A percentile compares a stretch with the other conserved stretches of the same genome.
Evolutionary conservation across 2,797 vertebrate genomes (phyloP).

Genomic region (Sciurus carolinensis): DNA sequence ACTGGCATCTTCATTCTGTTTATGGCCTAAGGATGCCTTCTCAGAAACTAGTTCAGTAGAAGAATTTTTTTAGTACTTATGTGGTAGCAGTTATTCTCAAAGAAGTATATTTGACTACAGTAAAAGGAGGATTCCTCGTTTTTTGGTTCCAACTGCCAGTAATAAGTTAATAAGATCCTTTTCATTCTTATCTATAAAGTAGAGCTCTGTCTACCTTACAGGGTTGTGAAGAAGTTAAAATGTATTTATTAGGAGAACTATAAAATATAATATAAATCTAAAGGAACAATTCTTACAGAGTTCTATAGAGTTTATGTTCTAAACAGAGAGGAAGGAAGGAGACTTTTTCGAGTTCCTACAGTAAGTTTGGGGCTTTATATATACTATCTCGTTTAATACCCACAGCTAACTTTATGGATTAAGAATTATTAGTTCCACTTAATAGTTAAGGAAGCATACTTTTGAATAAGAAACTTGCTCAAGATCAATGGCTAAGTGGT

Average conservation of each 20-base stretch:
- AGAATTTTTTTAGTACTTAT: conserved; percentile 54
- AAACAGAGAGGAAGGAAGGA: conserved; percentile 35
- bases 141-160: conserved; percentile 25
- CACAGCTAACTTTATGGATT: conserved; percentile 59
- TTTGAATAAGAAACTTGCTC: conserved; percentile 60
- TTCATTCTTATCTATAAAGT: conserved; percentile 38
- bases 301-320: neutral
- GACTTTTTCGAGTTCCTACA: conserved; percentile 37
- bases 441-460: conserved; percentile 55
- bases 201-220: neutral
- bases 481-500: conserved; percentile 38
- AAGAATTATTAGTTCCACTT: conserved; percentile 59
- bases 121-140: conserved; percentile 62
- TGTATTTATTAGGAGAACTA: too few relatives aligned
- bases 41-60: conserved; percentile 67
- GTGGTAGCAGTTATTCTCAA: neutral
- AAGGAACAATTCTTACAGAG: neutral
- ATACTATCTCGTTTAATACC: conserved; percentile 25
- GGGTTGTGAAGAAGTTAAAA: too few relatives aligned
- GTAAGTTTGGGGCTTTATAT: conserved; percentile 32
- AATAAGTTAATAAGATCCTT: conserved; percentile 34
- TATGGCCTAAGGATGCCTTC: conserved; percentile 53
- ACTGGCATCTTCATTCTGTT: conserved; percentile 42
- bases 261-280: neutral
- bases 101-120: neutral